Evolutionary conservation across 2,113 vertebrate genomes (phyloP), one percentile per base, ranked within the genome.

Genomic region (Apistogramma diplotaenia): DNA sequence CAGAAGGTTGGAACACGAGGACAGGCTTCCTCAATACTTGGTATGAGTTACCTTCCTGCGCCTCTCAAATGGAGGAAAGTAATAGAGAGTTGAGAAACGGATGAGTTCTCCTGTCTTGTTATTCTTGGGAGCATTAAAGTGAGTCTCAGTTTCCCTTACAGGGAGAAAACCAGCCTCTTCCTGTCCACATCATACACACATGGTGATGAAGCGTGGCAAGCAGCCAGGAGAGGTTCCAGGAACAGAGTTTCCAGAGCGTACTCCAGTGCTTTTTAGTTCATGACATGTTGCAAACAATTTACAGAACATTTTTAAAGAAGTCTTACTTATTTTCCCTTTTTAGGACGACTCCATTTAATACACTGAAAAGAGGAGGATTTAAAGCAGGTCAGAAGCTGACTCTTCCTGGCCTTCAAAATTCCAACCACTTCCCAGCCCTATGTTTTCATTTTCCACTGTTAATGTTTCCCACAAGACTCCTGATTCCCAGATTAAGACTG

Each of bases 391-490:
- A 75, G 49, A 55, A 3, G 3, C 12, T 40, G 1, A 13, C 23
- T 7, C 58, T 57, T 58, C 58, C 33, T 59, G 58, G 60, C 74
- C 46, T 57, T 51, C 27, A 75, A 35, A 35, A 37, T 43, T 76
- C 40, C 27, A 4, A 15, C 25, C n/a, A 72, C 12, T 25, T 19
- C n/a, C 19, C 55, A 19, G 10, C 29, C 37, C 12, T 21, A 13
- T 58, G 21, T 85, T 90, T 89, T 67, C 16, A 49, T 76, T 87
- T 83, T 37, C 76, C 73, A 29, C 56, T 8, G 12, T 43, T 87
- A 77, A 82, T 84, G 65, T 76, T 81, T 76, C 25, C 70, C 62
- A 88, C 55, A 33, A 62, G 40, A 31, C 59, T 85, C 83, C 81
- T 3, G 2, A 23, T 58, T 16, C 46, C 62, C 37, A 21, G 10